Base-by-base conservation (phyloP, 2,888 invertebrate species). In the Rapana venosa region DNA sequence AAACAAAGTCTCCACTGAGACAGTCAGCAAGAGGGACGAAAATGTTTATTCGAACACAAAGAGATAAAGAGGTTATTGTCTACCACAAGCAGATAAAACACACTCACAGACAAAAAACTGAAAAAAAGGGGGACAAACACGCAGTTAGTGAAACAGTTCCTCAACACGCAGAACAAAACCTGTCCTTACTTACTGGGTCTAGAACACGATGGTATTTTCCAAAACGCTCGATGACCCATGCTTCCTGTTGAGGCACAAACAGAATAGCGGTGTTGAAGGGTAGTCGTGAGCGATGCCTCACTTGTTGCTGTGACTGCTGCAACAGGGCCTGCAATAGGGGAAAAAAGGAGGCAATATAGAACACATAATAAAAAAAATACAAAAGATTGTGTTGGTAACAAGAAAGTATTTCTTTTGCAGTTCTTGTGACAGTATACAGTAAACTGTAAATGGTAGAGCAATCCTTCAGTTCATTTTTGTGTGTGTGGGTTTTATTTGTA, bases 211-310 rank as follows among this genome's bases (percentile, higher is more conserved):
- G 97, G 96, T 98, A 99, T 96, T 98, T 98, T 87, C 99, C 99
- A 99, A 99, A 99, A 93, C 99, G 97, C 96, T 99, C 99, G 0
- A 99, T 98, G 91, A 99, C 92, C 96, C 96, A 96, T 20, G 96
- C 98, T 97, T 99, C 99, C 97, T 99, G 99, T 96, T 99, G 99
- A 6, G 99, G 99, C 36, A 99, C 99, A 97, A 99, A 99, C 97
- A 99, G 98, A 90, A 99, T 97, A 91, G 98, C 97, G 15, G 99
- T 99, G 96, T 99, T 99, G 84, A 98, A 85, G 20, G 95, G 95
- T 8, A 93, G 91, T 15, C 92, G 90, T 22, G 94, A 94, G 56
- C 94, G 90, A 79, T 92, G 90, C 13, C 95, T 92, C 8, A 91
- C 91, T 90, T 93, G 93, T 56, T 93, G 92, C 8, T 91, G 89